phyloP scores from a whole-genome alignment of 2,113 vertebrate genomes.

The Fregata magnificens region DNA sequence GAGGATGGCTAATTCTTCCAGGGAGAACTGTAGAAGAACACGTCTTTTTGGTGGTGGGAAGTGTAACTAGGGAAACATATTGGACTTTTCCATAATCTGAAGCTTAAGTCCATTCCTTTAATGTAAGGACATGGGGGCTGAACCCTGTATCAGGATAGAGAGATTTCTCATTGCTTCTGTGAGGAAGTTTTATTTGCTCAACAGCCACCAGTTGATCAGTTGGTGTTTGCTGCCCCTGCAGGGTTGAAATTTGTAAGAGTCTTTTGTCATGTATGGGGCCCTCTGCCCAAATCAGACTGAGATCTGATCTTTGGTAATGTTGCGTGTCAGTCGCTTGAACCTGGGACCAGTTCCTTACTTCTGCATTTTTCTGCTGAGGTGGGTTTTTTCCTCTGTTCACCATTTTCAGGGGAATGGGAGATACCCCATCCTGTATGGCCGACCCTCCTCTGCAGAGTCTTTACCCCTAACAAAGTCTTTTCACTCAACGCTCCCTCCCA shows the following conservation, averaged over 20 bases:
- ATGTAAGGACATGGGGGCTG: neutral
- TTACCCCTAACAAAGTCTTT: neutral
- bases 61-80: neutral
- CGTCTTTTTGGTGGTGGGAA: neutral
- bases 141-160: neutral
- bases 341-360: neutral
- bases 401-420: neutral
- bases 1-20: neutral
- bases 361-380: neutral
- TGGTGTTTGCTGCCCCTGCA: neutral
- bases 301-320: neutral
- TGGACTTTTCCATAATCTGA: neutral
- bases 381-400: neutral
- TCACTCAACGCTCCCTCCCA: neutral
- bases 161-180: neutral
- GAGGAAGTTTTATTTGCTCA: neutral
- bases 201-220: neutral
- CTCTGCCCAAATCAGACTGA: neutral
- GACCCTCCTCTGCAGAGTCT: neutral
- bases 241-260: neutral
- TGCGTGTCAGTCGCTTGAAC: neutral
- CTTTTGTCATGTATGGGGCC: neutral
- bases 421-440: neutral
- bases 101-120: neutral
- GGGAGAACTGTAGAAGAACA: neutral